phyloP scores from a whole-genome alignment of 1,140 invertebrate genomes.

The Diorhabda carinulata region DNA sequence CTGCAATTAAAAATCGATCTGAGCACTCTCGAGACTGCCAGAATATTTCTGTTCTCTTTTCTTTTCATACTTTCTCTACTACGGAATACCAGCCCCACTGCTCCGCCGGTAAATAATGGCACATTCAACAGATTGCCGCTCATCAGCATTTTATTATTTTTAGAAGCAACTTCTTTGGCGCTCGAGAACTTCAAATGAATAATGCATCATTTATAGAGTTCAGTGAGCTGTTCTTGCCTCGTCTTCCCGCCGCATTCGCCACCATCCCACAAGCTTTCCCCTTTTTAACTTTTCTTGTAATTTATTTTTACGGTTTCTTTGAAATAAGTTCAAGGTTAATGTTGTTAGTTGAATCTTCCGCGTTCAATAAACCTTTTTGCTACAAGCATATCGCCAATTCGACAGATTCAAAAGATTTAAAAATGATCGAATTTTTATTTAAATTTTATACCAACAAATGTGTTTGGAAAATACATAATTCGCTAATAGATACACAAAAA shows the following conservation, averaged over 20 bases:
- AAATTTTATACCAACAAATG: too few species aligned
- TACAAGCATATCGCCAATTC: too few species aligned
- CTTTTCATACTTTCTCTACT: slow-evolving; percentile 28
- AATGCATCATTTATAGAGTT: slow-evolving; percentile 41
- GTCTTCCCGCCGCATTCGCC: neutral
- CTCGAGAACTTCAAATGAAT: slow-evolving; percentile 38
- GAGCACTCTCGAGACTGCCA: slow-evolving; percentile 11
- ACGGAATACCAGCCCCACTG: neutral
- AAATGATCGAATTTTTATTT: too few species aligned
- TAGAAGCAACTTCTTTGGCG: slow-evolving; percentile 33
- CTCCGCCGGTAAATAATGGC: slow-evolving; percentile 43
- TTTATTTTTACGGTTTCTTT: slow-evolving; percentile 18
- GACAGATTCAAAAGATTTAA: too few species aligned
- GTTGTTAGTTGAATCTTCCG: neutral
- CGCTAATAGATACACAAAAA: too few species aligned
- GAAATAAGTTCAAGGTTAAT: slow-evolving; percentile 19
- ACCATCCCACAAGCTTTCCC: neutral
- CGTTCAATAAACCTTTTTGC: slow-evolving; percentile 1
- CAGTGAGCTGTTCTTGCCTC: slow-evolving; percentile 24
- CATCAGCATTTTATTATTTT: slow-evolving; percentile 48
- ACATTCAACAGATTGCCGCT: slow-evolving; percentile 48
- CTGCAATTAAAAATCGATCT: slow-evolving; percentile 51
- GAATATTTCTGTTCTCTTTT: slow-evolving; percentile 28
- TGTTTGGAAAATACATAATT: too few species aligned
- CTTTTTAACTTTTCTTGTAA: slow-evolving; percentile 18